Conservation (phyloP, 2,888 invertebrate genomes). For the Tridacna crocea region DNA sequence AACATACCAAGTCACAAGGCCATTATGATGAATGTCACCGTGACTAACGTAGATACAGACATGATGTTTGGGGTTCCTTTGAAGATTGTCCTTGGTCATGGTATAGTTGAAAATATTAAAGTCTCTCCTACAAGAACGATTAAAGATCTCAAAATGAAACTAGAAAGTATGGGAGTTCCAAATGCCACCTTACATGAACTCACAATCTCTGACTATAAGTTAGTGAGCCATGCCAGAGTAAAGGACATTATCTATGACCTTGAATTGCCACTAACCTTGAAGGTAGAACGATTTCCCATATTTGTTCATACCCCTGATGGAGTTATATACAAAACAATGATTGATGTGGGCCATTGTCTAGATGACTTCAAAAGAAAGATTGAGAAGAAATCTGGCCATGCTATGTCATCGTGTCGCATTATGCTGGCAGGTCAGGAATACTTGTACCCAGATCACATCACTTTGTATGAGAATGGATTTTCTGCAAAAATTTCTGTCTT, state of each 20-base stretch:
- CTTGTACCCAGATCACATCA: constrained; percentile 55
- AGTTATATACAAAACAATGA: constrained; percentile 75
- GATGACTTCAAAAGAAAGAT: constrained; percentile 71
- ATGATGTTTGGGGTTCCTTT: constrained; percentile 73
- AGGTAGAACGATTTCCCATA: constrained; percentile 74
- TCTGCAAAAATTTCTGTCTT: constrained; percentile 73
- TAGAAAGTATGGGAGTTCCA: constrained; percentile 74
- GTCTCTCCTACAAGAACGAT: constrained; percentile 71
- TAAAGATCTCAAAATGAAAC: constrained; percentile 68
- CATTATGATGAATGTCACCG: constrained; percentile 69
- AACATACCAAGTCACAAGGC: constrained; percentile 50
- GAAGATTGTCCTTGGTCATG: constrained; percentile 69
- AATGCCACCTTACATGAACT: constrained; percentile 74
- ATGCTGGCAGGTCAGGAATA: constrained; percentile 73
- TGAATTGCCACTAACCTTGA: constrained; percentile 66
- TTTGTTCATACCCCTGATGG: constrained; percentile 74
- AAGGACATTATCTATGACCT: constrained; percentile 70
- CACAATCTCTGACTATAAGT: constrained; percentile 62
- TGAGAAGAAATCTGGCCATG: constrained; percentile 73
- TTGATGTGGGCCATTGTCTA: constrained; percentile 68
- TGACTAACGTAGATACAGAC: constrained; percentile 68
- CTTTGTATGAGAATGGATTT: constrained; percentile 71
- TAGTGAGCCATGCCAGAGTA: constrained; percentile 66
- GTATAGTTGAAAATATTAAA: constrained; percentile 73
- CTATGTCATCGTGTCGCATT: constrained; percentile 66